These are phyloP conservation scores for Drosophila pruinosa DNA, from an alignment of 1,140 invertebrate genomes.

Conservation along the genomic window DNA sequence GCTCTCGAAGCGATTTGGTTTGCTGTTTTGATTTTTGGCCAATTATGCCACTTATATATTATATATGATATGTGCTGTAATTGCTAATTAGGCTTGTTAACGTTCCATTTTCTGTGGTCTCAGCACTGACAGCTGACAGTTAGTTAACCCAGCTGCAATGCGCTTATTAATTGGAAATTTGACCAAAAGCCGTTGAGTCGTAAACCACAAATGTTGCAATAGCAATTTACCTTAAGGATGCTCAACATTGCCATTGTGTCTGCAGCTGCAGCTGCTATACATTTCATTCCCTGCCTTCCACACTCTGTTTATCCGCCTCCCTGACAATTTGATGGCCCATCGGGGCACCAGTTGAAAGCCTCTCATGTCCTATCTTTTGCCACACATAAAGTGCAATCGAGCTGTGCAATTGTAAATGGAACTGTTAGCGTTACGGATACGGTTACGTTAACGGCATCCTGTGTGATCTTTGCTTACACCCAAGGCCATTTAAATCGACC, in stretches of 20 bases:
- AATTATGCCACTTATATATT: too few species aligned
- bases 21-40: too few species aligned
- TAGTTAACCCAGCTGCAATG: too few species aligned
- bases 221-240: constrained; percentile 12
- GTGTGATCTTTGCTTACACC: too few species aligned
- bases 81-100: not conserved
- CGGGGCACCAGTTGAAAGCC: not conserved
- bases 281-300: too few species aligned
- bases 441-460: not conserved
- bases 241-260: not conserved
- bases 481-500: too few species aligned
- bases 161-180: not conserved
- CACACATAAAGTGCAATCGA: not conserved
- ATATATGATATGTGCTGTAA: not conserved
- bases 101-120: too few species aligned
- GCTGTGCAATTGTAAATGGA: not conserved
- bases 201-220: constrained; percentile 3
- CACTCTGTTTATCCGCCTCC: not conserved
- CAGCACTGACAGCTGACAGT: too few species aligned
- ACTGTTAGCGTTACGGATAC: not conserved
- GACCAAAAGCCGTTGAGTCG: not conserved
- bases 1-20: too few species aligned
- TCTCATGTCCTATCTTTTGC: not conserved
- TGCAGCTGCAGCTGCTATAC: not conserved
- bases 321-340: constrained; percentile 1